Conservation (phyloP, 1,140 invertebrate genomes). For the Lepidurus couesii region DNA sequence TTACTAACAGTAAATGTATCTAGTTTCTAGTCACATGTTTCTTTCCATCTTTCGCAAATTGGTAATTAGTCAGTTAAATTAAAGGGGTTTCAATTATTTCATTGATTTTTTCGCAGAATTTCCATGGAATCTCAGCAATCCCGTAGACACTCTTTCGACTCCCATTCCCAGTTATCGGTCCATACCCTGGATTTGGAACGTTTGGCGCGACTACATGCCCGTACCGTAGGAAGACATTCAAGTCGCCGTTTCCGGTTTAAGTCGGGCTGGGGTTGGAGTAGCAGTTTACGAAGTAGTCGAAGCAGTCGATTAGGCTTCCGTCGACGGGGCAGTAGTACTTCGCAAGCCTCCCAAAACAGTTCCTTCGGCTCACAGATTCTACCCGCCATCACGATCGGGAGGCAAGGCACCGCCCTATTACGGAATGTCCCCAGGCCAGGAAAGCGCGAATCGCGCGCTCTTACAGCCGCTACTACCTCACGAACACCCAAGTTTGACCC, state of each 20-base stretch:
- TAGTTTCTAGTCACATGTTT: no score
- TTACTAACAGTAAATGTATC: no score
- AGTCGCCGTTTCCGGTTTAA: constrained; percentile 59
- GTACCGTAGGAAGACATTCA: constrained; percentile 59
- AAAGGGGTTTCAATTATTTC: no score
- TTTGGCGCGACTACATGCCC: constrained; percentile 33
- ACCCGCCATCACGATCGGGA: constrained; percentile 38
- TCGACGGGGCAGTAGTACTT: constrained; percentile 66
- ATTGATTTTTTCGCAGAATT: constrained; percentile 53
- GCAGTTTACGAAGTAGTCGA: constrained; percentile 43
- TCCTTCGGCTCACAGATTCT: constrained; percentile 42
- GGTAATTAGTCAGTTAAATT: no score
- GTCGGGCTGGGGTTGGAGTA: constrained; percentile 28
- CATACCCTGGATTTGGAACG: constrained; percentile 37
- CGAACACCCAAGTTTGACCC: constrained; percentile 3
- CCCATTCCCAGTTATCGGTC: constrained; percentile 63
- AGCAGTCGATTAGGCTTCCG: constrained; percentile 47
- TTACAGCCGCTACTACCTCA: background rate
- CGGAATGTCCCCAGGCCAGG: constrained; percentile 17
- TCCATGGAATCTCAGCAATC: constrained; percentile 61
- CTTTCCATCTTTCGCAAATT: no score
- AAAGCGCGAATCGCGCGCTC: background rate
- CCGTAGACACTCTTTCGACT: constrained; percentile 73
- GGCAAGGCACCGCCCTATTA: background rate
- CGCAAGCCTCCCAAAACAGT: constrained; percentile 59